These are phyloP conservation scores for Sebastes minor DNA, from an alignment of 2,797 vertebrate species.

Conservation along the genomic window DNA sequence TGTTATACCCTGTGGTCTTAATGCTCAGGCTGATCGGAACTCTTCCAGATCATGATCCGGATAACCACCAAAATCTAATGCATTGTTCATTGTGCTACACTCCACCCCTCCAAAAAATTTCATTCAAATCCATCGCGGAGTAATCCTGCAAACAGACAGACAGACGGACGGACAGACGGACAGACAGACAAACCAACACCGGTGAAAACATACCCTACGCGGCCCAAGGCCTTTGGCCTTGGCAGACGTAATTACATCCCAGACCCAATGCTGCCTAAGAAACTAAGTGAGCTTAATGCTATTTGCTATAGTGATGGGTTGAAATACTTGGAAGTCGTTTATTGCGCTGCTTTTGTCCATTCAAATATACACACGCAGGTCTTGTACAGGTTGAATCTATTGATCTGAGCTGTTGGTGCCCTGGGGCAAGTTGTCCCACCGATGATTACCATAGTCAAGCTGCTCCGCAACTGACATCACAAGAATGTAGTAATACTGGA, in stretches of 20 bases:
- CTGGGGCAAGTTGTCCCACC: background rate
- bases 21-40: no score
- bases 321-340: background rate
- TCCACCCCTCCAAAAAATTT: no score
- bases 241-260: background rate
- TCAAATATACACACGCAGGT: background rate
- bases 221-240: no score
- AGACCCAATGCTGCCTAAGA: background rate
- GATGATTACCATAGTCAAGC: conserved; percentile 4
- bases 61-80: no score
- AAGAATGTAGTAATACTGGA: conserved; percentile 39
- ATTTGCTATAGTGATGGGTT: background rate
- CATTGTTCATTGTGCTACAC: no score
- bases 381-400: background rate
- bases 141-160: no score
- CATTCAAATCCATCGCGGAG: no score
- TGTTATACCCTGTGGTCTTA: no score
- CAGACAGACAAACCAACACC: no score
- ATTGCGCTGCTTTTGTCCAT: background rate
- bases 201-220: no score
- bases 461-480: background rate
- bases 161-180: no score
- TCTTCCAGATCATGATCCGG: no score
- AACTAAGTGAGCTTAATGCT: background rate
- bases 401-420: background rate